A percentile compares a stretch with the other conserved stretches of the same genome.
phyloP scores from a whole-genome alignment of 2,797 vertebrate species.

The Labeo calbasu region DNA sequence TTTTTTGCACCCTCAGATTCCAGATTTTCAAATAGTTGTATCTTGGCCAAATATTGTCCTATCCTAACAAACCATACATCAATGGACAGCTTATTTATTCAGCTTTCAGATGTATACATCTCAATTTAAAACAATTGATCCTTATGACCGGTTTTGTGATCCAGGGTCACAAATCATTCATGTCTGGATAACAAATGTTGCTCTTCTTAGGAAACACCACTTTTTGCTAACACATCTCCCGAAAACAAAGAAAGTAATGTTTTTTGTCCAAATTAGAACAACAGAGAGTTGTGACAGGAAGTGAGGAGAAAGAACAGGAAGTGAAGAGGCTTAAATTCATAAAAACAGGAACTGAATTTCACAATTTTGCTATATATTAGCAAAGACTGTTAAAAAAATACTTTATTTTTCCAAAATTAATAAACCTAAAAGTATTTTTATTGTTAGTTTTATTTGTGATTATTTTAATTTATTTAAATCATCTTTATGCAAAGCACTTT shows the following conservation, averaged over 20 bases:
- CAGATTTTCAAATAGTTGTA: too few species aligned
- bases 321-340: constrained; percentile 27
- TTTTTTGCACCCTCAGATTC: too few species aligned
- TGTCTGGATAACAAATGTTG: neutral
- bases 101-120: too few species aligned
- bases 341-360: constrained; percentile 61
- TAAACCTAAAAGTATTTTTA: neutral
- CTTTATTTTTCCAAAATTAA: neutral
- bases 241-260: neutral
- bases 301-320: constrained; percentile 48
- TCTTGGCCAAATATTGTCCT: too few species aligned
- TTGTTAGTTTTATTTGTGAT: neutral
- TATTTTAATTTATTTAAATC: neutral
- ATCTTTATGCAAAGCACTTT: neutral
- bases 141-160: too few species aligned
- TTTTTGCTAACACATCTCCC: neutral
- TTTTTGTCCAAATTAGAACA: constrained; percentile 3
- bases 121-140: too few species aligned
- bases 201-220: neutral
- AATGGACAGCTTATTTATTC: too few species aligned
- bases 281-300: constrained; percentile 31
- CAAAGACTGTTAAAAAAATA: neutral
- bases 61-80: too few species aligned
- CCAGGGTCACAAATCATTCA: neutral
- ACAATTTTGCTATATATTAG: neutral